Conservation (phyloP, 2,888 invertebrate species). For the Drosophila vallismaia region DNA sequence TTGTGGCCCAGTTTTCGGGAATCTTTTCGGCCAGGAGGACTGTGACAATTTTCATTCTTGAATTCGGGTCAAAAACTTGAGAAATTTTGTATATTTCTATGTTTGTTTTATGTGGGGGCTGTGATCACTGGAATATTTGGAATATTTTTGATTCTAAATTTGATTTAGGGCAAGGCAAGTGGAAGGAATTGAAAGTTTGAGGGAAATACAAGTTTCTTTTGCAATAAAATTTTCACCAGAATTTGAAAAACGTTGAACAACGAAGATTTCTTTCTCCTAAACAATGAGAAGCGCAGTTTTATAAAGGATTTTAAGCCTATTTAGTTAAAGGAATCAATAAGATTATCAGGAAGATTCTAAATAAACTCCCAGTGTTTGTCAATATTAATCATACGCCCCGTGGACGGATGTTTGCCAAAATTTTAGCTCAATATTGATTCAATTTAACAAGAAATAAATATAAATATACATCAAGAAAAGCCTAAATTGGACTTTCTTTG, state of each 20-base stretch:
- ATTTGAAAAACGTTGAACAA: no score
- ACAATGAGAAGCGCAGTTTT: no score
- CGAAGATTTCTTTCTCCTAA: no score
- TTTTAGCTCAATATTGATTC: no score
- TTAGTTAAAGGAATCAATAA: no score
- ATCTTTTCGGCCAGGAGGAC: slow-evolving; percentile 17
- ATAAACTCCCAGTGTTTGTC: neutral
- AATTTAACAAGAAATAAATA: neutral
- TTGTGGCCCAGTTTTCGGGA: slow-evolving; percentile 70
- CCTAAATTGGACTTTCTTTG: neutral
- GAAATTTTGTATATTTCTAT: slow-evolving; percentile 28
- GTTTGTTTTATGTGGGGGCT: slow-evolving; percentile 35
- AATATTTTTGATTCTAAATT: slow-evolving; percentile 19
- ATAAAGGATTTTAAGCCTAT: no score
- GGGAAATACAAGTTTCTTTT: no score
- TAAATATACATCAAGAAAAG: neutral
- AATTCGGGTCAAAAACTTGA: slow-evolving; percentile 54
- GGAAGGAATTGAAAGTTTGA: neutral
- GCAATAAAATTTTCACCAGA: no score
- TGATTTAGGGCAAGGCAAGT: slow-evolving; percentile 16
- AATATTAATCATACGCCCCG: slow-evolving; percentile 39
- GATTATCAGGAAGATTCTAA: no score
- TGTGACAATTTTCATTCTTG: slow-evolving; percentile 63
- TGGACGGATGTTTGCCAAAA: slow-evolving; percentile 42
- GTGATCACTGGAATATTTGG: slow-evolving; percentile 18